A percentile compares a stretch with the other conserved stretches of the same genome.
Conservation (phyloP, 2,888 invertebrate genomes). For the Autographa pulchrina region DNA sequence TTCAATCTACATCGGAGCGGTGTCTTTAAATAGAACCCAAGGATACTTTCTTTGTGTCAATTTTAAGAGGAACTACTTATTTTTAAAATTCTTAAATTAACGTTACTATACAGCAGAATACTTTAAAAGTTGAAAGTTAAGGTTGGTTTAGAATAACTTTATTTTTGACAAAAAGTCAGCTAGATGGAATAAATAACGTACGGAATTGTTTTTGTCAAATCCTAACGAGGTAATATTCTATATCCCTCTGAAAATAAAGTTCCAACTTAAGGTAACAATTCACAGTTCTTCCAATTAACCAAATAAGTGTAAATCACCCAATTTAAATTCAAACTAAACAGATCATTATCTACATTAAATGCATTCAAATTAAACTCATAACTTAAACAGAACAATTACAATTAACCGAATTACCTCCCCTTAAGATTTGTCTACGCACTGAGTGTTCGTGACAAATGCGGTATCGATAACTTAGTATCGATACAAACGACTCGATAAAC, state of each 20-base stretch:
- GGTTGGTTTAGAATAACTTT: no score
- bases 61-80: constrained; percentile 54
- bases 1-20: constrained; percentile 58
- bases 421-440: constrained; percentile 60
- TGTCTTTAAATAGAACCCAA: constrained; percentile 59
- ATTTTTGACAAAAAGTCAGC: no score
- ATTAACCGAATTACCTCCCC: constrained; percentile 48
- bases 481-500: constrained; percentile 82
- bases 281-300: not conserved
- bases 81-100: not conserved
- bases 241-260: no score
- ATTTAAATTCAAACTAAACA: constrained; percentile 4
- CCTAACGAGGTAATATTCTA: no score
- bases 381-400: constrained; percentile 27
- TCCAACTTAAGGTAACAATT: not conserved
- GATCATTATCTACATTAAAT: not conserved
- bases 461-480: constrained; percentile 79
- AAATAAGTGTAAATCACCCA: not conserved
- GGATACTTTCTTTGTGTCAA: constrained; percentile 52
- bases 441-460: constrained; percentile 84
- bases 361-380: constrained; percentile 3
- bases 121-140: no score
- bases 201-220: no score
- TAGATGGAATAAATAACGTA: no score
- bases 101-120: no score